A percentile compares a stretch with the other conserved stretches of the same genome.
phyloP scores from a whole-genome alignment of 2,113 vertebrate genomes.

The Tachysurus vachellii region DNA sequence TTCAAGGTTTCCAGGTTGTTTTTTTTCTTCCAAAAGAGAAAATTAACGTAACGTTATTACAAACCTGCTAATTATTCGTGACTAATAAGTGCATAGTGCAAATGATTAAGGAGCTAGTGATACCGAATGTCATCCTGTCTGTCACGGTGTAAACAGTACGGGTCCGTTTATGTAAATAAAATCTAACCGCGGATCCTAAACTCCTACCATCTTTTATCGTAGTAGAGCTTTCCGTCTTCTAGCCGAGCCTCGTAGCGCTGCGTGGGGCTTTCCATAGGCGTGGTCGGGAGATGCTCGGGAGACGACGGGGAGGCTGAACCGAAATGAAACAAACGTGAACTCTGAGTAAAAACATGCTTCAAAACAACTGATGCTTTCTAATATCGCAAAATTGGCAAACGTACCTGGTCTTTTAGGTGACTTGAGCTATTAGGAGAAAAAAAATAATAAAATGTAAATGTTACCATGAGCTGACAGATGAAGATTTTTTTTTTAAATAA shows the following conservation, averaged over 20 bases:
- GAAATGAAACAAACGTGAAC: slow-evolving; percentile 28
- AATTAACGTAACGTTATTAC: not conserved
- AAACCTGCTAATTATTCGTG: not conserved
- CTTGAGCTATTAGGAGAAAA: slow-evolving; percentile 80
- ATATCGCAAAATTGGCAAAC: slow-evolving; percentile 43
- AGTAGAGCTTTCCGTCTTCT: slow-evolving; percentile 97
- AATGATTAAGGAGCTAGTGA: not conserved
- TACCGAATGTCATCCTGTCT: not conserved
- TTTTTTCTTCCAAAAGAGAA: not conserved
- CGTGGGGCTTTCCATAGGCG: slow-evolving; percentile 85
- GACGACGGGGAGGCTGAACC: slow-evolving; percentile 87
- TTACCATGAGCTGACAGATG: not conserved
- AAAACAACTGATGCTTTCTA: not conserved
- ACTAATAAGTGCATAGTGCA: not conserved
- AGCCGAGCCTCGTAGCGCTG: slow-evolving; percentile 95
- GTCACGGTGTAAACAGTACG: not conserved
- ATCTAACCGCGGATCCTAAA: too few species aligned
- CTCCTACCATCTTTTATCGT: slow-evolving; percentile 95
- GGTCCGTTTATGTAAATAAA: not conserved
- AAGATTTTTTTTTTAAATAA: not conserved
- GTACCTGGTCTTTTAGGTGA: slow-evolving; percentile 97
- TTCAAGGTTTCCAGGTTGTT: too few species aligned
- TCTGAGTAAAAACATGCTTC: not conserved
- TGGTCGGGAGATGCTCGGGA: slow-evolving; percentile 87
- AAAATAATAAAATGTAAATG: slow-evolving; percentile 9